Base-by-base conservation (phyloP, 1,140 invertebrate genomes). In the Nasonia giraulti region DNA sequence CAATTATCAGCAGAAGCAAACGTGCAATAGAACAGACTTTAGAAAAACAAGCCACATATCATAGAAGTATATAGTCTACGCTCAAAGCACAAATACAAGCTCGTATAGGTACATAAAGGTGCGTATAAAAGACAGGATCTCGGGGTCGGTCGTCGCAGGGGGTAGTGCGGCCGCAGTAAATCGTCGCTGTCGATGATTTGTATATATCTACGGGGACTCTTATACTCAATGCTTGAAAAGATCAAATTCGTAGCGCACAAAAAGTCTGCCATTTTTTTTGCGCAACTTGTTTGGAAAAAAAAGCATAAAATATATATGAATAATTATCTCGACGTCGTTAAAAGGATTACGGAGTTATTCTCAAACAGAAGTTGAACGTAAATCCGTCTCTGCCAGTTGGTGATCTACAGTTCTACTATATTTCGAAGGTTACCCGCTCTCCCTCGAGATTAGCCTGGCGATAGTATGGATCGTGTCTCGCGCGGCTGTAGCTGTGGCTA, bases 251-350 rank as follows among this genome's bases (percentile, higher is more conserved):
- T 37, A 37, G 3, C 5, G 33, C 33, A 37, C 33, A 6, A 37
- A 37, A 37, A 37, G 3, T 37, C 27, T 37, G 33, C 33, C 33
- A 0, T 37, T 4, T 37, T 37, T 44, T 27, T 44, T 10, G 8
- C 8, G 40, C 8, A 44, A 44, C 40, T 44, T 44, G 47, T 50
- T 50, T 50, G n/a, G 47, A 17, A 50, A 50, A 40, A 40, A 40
- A 40, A 33, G 5, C 2, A 33, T 2, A 33, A 33, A 37, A 37
- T 37, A 2, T 37, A 5, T 5, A 37, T 80, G 85, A 87, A 87
- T 90, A 90, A 90, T 90, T 89, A 89, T 89, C 87, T 88, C 85
- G 89, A 6, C 44, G 12, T 27, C 83, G 20, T 33, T 14, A 33
- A 75, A 78, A 81, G 79, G 79, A 85, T 85, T 81, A 85, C 84